Evolutionary conservation across 2,888 invertebrate genomes (phyloP).

Genomic region (Ligdia adustata): DNA sequence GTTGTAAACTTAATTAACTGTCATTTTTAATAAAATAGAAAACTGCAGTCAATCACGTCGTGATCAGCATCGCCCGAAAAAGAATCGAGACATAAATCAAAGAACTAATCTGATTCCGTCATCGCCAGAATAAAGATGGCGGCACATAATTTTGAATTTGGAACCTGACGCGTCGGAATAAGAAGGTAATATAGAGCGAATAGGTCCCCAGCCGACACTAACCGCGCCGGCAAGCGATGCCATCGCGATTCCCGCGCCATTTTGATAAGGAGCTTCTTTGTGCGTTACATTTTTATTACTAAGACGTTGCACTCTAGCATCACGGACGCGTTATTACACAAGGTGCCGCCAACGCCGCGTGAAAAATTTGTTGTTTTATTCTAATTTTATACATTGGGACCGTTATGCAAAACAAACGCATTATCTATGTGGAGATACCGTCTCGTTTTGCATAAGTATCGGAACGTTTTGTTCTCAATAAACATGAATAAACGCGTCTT

Average conservation of each 20-base stretch:
- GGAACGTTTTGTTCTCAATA: slow-evolving; percentile 15
- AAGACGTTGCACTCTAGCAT: slow-evolving; percentile 40
- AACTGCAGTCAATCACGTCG: slow-evolving; percentile 24
- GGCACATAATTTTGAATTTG: slow-evolving; percentile 60
- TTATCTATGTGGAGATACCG: slow-evolving; percentile 21
- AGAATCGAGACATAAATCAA: slow-evolving; percentile 54
- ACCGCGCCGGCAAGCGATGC: slow-evolving; percentile 47
- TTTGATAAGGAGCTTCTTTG: slow-evolving; percentile 57
- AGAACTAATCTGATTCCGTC: slow-evolving; percentile 63
- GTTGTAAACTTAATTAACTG: no score
- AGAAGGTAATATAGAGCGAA: slow-evolving; percentile 62
- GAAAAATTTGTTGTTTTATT: slow-evolving; percentile 35
- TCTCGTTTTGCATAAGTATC: slow-evolving; percentile 21
- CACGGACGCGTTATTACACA: slow-evolving; percentile 42
- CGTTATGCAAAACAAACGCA: slow-evolving; percentile 25
- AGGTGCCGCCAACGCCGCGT: slow-evolving; percentile 39
- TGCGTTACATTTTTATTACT: slow-evolving; percentile 51
- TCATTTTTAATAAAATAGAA: no score
- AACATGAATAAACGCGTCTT: slow-evolving; percentile 3
- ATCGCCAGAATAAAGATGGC: slow-evolving; percentile 64
- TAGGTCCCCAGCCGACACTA: slow-evolving; percentile 67
- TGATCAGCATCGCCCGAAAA: slow-evolving; percentile 39
- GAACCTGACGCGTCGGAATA: slow-evolving; percentile 50
- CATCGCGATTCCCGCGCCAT: slow-evolving; percentile 58
- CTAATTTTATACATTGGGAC: slow-evolving; percentile 38